phyloP scores from a whole-genome alignment of 2,797 vertebrate species.

The Tenualosa ilisha region DNA sequence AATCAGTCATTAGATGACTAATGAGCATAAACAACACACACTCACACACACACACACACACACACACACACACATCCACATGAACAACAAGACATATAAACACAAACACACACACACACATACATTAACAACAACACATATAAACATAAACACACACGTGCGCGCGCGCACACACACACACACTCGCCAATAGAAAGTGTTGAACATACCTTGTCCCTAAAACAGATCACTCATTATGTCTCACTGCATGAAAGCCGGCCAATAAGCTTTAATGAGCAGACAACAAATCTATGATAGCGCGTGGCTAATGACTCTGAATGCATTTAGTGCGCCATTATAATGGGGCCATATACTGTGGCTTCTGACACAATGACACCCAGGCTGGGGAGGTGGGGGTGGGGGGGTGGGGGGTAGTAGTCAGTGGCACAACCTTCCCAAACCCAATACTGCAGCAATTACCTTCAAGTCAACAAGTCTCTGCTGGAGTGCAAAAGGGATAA shows the following conservation, averaged over 20 bases:
- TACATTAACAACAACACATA: too few species aligned
- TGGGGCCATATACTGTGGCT: conserved; percentile 30
- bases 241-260: conserved; percentile 49
- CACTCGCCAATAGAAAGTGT: neutral
- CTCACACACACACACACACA: conserved; percentile 12
- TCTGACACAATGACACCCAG: conserved; percentile 16
- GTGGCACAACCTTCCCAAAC: neutral
- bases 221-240: conserved; percentile 37
- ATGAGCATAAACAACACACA: conserved; percentile 21
- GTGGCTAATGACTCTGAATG: conserved; percentile 56
- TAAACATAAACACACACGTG: neutral
- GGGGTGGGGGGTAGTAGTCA: too few species aligned
- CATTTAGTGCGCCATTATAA: conserved; percentile 45
- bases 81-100: neutral
- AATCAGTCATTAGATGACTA: conserved; percentile 30
- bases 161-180: neutral
- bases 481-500: neutral
- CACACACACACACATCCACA: conserved; percentile 9
- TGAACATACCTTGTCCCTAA: conserved; percentile 35
- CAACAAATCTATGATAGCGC: conserved; percentile 47
- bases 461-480: conserved; percentile 15
- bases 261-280: conserved; percentile 49
- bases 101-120: neutral
- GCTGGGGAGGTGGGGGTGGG: neutral
- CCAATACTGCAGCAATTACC: conserved; percentile 29